Conservation (phyloP, 2,113 vertebrate species). For the Polypterus bichir region DNA sequence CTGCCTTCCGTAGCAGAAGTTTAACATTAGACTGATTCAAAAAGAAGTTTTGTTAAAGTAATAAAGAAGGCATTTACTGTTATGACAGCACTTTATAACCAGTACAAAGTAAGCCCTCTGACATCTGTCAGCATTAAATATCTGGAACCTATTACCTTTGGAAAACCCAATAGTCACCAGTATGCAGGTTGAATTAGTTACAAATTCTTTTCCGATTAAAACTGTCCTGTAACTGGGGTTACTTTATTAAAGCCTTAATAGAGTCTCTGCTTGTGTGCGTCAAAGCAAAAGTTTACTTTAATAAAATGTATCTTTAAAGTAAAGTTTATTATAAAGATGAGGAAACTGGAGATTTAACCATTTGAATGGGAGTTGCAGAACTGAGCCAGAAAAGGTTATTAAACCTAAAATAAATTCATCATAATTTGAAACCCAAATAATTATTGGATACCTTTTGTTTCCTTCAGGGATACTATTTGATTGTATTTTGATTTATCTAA, state of each 20-base stretch:
- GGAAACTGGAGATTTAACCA: no score
- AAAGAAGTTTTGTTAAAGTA: constrained; percentile 1
- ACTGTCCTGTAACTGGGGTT: constrained; percentile 2
- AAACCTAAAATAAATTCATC: no score
- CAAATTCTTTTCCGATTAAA: constrained; percentile 8
- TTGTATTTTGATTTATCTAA: no score
- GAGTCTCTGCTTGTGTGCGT: not conserved
- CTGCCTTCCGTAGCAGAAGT: not conserved
- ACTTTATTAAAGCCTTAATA: not conserved
- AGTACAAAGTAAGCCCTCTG: not conserved
- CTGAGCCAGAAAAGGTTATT: no score
- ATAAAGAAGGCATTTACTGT: constrained; percentile 1
- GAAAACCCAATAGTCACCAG: constrained; percentile 2
- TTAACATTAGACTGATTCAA: not conserved
- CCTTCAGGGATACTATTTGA: no score
- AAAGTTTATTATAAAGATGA: no score
- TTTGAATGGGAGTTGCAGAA: no score
- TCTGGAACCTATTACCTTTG: constrained; percentile 3
- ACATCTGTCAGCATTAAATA: constrained; percentile 4
- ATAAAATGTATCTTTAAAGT: not conserved
- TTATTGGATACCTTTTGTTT: no score
- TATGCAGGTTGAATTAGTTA: constrained; percentile 5
- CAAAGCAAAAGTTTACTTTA: not conserved
- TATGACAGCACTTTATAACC: constrained; percentile 5
- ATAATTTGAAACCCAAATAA: no score